Percentiles rank a stretch among this genome's conserved stretches.
Evolutionary conservation across 1,140 invertebrate genomes (phyloP).

Genomic region (Hyles euphorbiae): DNA sequence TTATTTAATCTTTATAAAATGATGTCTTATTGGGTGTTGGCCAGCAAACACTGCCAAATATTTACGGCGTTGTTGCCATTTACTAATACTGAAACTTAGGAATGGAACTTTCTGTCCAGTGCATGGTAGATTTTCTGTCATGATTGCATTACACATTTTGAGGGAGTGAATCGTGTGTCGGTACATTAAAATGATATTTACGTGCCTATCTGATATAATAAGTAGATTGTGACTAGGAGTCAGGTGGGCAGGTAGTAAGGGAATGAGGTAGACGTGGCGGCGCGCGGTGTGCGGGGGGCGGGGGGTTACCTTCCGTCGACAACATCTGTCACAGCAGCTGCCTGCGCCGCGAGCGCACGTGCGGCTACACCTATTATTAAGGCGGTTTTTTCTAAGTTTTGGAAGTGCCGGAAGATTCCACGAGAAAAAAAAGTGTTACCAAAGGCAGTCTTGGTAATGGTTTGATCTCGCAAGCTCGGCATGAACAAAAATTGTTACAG

Average conservation of each 20-base stretch:
- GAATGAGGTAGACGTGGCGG: slow-evolving; percentile 8
- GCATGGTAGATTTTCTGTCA: no score
- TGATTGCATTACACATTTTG: no score
- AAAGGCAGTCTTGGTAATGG: neutral
- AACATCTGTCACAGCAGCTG: slow-evolving; percentile 70
- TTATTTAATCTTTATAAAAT: slow-evolving; percentile 25
- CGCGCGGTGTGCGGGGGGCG: slow-evolving; percentile 17
- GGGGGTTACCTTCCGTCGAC: slow-evolving; percentile 50
- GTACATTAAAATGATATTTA: slow-evolving; percentile 10
- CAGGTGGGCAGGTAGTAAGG: slow-evolving; percentile 51
- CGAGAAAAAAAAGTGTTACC: slow-evolving; percentile 14
- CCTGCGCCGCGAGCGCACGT: slow-evolving; percentile 53
- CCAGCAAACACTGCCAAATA: slow-evolving; percentile 58
- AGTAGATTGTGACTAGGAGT: slow-evolving; percentile 37
- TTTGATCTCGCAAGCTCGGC: neutral
- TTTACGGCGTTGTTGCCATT: slow-evolving; percentile 43
- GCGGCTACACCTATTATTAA: slow-evolving; percentile 66
- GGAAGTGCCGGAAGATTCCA: slow-evolving; percentile 50
- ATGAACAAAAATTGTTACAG: neutral
- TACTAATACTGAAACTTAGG: slow-evolving; percentile 30
- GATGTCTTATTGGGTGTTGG: slow-evolving; percentile 38
- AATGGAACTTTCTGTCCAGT: slow-evolving; percentile 12
- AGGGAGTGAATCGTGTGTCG: no score
- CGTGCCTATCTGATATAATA: slow-evolving; percentile 28
- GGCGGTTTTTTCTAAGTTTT: slow-evolving; percentile 43